Conservation (phyloP, 1,140 invertebrate genomes). For the Rhyacophila brunnea region DNA sequence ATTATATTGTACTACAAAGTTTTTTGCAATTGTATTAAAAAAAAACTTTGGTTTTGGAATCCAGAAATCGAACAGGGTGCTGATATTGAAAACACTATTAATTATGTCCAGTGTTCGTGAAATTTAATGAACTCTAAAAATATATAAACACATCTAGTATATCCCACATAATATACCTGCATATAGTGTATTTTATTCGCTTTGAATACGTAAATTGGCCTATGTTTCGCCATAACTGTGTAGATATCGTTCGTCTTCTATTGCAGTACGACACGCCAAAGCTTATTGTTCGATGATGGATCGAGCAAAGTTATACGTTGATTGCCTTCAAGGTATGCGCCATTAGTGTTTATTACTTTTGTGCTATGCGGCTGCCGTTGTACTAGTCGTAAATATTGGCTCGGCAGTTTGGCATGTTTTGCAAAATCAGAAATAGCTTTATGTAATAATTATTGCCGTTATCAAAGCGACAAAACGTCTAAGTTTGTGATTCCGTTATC, state of each 20-base stretch:
- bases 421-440: too few relatives aligned
- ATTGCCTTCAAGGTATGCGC: slow-evolving; percentile 25
- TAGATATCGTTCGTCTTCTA: slow-evolving; percentile 4
- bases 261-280: slow-evolving; percentile 7
- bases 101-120: too few relatives aligned
- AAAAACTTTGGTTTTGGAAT: too few relatives aligned
- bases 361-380: slow-evolving; percentile 7
- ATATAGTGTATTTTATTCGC: not conserved
- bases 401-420: not conserved
- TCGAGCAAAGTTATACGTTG: slow-evolving; percentile 13
- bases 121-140: too few relatives aligned
- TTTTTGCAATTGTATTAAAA: too few relatives aligned
- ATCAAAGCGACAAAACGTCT: too few relatives aligned
- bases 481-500: too few relatives aligned
- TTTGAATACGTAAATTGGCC: not conserved
- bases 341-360: slow-evolving; percentile 29
- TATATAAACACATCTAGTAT: too few relatives aligned
- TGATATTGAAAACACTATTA: too few relatives aligned
- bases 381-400: slow-evolving; percentile 22
- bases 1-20: too few relatives aligned
- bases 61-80: too few relatives aligned
- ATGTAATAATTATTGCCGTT: too few relatives aligned
- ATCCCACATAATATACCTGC: not conserved
- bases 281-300: slow-evolving; percentile 31
- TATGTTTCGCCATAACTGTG: not conserved